A percentile compares a stretch with the other conserved stretches of the same genome.
These are phyloP conservation scores for Batillaria attramentaria DNA, from an alignment of 1,140 invertebrate species.

Conservation along the genomic window DNA sequence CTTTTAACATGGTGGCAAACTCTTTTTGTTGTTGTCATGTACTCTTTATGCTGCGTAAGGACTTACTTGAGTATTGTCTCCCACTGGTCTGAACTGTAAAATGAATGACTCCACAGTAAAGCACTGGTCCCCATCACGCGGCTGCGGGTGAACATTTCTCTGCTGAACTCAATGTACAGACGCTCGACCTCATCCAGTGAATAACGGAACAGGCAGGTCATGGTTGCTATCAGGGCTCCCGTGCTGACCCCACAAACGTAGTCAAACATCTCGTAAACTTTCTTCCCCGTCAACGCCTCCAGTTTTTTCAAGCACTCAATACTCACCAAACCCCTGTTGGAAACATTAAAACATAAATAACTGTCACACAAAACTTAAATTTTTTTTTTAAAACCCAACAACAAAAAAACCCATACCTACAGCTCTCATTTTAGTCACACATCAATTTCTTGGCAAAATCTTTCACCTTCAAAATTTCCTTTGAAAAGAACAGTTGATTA, in stretches of 20 bases:
- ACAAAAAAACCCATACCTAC: background rate
- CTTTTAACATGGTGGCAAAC: too few relatives aligned
- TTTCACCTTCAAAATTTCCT: background rate
- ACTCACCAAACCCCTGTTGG: conserved; percentile 82
- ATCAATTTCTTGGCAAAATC: too few relatives aligned
- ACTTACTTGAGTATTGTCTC: conserved; percentile 82
- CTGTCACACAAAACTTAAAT: too few relatives aligned
- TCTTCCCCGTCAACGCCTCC: conserved; percentile 76
- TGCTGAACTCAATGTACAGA: conserved; percentile 81
- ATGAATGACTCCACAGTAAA: conserved; percentile 88
- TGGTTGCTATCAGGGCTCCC: conserved; percentile 75
- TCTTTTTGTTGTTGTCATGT: too few relatives aligned
- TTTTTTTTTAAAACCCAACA: background rate
- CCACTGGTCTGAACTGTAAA: conserved; percentile 91
- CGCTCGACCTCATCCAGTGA: conserved; percentile 76
- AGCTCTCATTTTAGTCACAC: too few relatives aligned
- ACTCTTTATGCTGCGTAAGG: too few relatives aligned
- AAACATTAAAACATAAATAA: conserved; percentile 45
- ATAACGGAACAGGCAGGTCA: conserved; percentile 71
- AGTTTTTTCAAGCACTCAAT: conserved; percentile 85
- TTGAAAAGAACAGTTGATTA: too few relatives aligned
- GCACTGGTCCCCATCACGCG: conserved; percentile 82
- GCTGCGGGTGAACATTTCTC: conserved; percentile 82
- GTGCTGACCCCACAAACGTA: conserved; percentile 94
- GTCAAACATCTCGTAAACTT: conserved; percentile 81